Conservation (phyloP, 1,140 invertebrate genomes). For the Ceratina calcarata region DNA sequence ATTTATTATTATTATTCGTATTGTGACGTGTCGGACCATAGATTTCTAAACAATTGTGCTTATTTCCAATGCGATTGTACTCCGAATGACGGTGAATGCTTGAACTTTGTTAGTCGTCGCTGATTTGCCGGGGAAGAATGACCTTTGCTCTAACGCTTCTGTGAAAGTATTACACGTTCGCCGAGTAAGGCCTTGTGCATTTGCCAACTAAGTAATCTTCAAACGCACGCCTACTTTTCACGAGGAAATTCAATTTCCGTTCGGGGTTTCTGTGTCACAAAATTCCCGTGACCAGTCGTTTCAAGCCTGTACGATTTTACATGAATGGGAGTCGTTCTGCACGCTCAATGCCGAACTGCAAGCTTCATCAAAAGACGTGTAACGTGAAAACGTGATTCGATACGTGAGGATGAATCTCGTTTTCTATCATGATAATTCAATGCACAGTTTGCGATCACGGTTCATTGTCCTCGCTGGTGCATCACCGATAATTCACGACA, state of each 20-base stretch:
- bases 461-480: slow-evolving; percentile 27
- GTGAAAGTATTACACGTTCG: slow-evolving; percentile 62
- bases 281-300: neutral
- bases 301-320: too few relatives aligned
- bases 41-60: too few relatives aligned
- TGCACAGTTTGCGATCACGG: neutral
- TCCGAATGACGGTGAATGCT: slow-evolving; percentile 68
- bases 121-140: slow-evolving; percentile 60
- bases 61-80: slow-evolving; percentile 1
- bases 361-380: too few relatives aligned
- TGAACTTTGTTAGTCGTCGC: slow-evolving; percentile 70
- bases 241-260: slow-evolving; percentile 19
- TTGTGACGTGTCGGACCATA: too few relatives aligned
- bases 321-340: too few relatives aligned
- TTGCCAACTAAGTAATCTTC: slow-evolving; percentile 25
- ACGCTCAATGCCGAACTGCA: too few relatives aligned
- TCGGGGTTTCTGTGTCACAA: neutral
- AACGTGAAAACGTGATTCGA: too few relatives aligned
- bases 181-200: slow-evolving; percentile 44
- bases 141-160: slow-evolving; percentile 64
- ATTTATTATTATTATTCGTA: too few relatives aligned
- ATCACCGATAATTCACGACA: slow-evolving; percentile 8
- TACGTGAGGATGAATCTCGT: neutral
- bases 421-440: slow-evolving; percentile 1
- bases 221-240: slow-evolving; percentile 36